A percentile compares a stretch with the other conserved stretches of the same genome.
Conservation (phyloP, 2,888 invertebrate genomes). For the Philereme transversata region DNA sequence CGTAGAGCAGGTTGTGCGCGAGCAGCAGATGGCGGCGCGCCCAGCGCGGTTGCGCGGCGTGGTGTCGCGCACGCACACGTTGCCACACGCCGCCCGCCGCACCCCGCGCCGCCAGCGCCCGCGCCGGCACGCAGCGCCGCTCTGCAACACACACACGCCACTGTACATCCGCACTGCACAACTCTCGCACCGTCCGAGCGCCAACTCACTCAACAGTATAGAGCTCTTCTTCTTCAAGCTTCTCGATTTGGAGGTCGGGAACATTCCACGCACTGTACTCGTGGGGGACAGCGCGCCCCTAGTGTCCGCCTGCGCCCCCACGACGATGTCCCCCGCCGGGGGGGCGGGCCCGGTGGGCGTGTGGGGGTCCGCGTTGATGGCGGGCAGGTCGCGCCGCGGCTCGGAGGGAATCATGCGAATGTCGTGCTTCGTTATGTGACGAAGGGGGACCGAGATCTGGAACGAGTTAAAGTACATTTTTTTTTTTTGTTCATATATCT, state of each 20-base stretch:
- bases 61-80: conserved; percentile 49
- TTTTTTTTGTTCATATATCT: no score
- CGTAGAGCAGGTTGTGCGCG: conserved; percentile 67
- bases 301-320: conserved; percentile 38
- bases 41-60: conserved; percentile 45
- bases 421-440: conserved; percentile 71
- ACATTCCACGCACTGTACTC: conserved; percentile 81
- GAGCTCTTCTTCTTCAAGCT: conserved; percentile 90
- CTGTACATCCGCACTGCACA: background rate
- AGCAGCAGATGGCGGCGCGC: conserved; percentile 55
- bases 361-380: conserved; percentile 63
- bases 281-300: conserved; percentile 67
- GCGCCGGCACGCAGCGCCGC: conserved; percentile 57
- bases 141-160: conserved; percentile 43
- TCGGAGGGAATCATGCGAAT: conserved; percentile 59
- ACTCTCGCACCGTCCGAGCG: background rate
- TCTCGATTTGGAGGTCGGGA: conserved; percentile 83
- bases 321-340: conserved; percentile 34
- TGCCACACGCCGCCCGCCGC: conserved; percentile 61
- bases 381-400: conserved; percentile 58
- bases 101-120: conserved; percentile 54
- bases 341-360: conserved; percentile 30
- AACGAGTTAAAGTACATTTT: background rate
- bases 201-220: conserved; percentile 88
- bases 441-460: conserved; percentile 63